Base-by-base conservation (phyloP, 2,888 invertebrate genomes). In the Lithophane semibrunnea region DNA sequence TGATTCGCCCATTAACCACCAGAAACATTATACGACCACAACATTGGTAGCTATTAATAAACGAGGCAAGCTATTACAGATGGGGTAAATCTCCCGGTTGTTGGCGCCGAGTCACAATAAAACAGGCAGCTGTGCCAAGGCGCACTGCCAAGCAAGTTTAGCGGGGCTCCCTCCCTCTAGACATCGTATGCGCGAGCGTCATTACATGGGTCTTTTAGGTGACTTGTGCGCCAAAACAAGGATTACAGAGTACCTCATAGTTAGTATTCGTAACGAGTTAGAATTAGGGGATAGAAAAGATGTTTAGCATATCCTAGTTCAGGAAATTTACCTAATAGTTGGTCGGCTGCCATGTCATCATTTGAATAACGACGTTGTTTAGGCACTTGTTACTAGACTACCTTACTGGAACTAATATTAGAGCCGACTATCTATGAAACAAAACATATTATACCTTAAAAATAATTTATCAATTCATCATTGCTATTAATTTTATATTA, bases 71-170 rank as follows among this genome's bases (percentile, higher is more conserved):
- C 92, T 92, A 93, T 93, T 93, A 92, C 91, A 91, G 91, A 91
- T 90, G 90, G 93, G 92, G 92, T 93, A 93, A 93, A 94, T 92
- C 93, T 93, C 92, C 83, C 89, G 87, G 90, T 92, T 91, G 92
- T 93, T 94, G 95, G 94, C 95, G 92, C 93, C 90, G 86, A 88
- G 85, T 91, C 91, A 92, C 93, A 92, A 92, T 94, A 93, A 93
- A 94, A 92, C 91, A 92, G 92, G 91, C 92, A 88, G 91, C 88
- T 79, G 89, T 92, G 94, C 94, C 94, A 94, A 94, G 94, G 92
- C 92, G 90, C 87, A 77, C 86, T 94, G 95, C 95, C 95, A 95
- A 94, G 92, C 93, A 92, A 94, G 92, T 95, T 94, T 91, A 90
- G 82, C 87, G 79, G 77, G 73, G 79, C 82, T 80, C 83, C 86